Evolutionary conservation across 2,888 invertebrate species (phyloP).

Genomic region (Chrysotoxum bicinctum): DNA sequence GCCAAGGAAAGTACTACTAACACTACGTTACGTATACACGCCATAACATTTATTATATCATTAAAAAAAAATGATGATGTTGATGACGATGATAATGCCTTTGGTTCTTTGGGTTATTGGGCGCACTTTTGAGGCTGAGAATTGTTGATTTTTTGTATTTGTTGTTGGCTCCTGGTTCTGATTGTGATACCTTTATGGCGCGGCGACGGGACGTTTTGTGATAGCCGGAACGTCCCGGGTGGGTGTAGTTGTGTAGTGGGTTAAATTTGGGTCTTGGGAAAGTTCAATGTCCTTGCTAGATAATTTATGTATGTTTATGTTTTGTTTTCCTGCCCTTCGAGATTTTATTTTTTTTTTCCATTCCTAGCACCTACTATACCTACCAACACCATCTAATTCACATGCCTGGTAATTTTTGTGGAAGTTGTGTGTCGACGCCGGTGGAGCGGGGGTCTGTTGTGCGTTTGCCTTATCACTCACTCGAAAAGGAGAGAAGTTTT

Average conservation of each 20-base stretch:
- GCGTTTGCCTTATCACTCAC: constrained; percentile 61
- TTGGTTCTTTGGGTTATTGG: constrained; percentile 72
- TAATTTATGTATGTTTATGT: constrained; percentile 72
- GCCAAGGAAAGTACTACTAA: constrained; percentile 52
- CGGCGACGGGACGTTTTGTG: not conserved
- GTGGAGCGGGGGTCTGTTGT: constrained; percentile 32
- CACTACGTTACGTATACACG: constrained; percentile 68
- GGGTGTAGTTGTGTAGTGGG: constrained; percentile 36
- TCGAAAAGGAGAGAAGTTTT: constrained; percentile 57
- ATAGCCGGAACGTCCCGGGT: constrained; percentile 25
- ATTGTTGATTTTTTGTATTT: constrained; percentile 40
- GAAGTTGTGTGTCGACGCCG: not conserved
- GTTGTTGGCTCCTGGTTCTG: constrained; percentile 10
- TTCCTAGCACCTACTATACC: constrained; percentile 35
- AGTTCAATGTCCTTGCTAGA: constrained; percentile 72
- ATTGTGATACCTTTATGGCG: constrained; percentile 27
- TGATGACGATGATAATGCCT: constrained; percentile 72
- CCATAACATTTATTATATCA: constrained; percentile 72
- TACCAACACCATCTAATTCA: constrained; percentile 11
- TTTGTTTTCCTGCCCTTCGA: constrained; percentile 63
- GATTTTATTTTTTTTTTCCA: constrained; percentile 3
- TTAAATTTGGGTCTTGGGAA: constrained; percentile 46
- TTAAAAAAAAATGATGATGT: constrained; percentile 71
- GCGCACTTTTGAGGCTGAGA: constrained; percentile 62
- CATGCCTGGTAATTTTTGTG: constrained; percentile 35